phyloP scores from a whole-genome alignment of 2,888 invertebrate species.

The Dasypolia templi region DNA sequence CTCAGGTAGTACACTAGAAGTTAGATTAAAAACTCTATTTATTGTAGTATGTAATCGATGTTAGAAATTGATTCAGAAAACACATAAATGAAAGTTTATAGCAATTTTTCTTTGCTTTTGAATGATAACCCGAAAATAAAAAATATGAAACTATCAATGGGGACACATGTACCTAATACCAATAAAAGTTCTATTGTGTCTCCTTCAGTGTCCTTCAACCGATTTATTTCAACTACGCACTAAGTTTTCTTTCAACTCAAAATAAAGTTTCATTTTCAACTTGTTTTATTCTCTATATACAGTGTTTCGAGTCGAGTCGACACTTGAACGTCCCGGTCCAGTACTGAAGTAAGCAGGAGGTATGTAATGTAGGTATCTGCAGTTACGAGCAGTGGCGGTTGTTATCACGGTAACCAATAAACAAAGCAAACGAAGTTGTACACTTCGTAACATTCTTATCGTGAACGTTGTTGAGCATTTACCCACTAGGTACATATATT shows the following conservation, averaged over 20 bases:
- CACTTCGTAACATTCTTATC: slow-evolving; percentile 41
- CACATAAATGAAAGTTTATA: background rate
- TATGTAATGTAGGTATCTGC: slow-evolving; percentile 9
- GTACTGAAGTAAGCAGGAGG: background rate
- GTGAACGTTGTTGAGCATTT: background rate
- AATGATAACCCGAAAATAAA: background rate
- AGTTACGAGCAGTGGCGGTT: slow-evolving; percentile 11
- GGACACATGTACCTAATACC: no score
- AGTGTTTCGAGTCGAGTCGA: background rate
- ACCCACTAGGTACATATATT: no score
- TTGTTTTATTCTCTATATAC: no score
- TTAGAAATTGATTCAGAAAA: background rate
- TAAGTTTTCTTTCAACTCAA: background rate
- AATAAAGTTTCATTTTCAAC: background rate
- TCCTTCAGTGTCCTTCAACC: background rate
- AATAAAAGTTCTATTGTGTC: background rate
- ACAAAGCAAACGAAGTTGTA: slow-evolving; percentile 22
- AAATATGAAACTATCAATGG: no score
- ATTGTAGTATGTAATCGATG: no score
- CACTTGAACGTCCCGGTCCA: background rate
- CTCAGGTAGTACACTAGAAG: background rate
- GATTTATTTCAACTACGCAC: background rate
- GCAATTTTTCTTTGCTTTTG: background rate
- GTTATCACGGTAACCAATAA: slow-evolving; percentile 47
- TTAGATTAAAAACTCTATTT: background rate